phyloP scores from a whole-genome alignment of 1,140 invertebrate genomes.

The Dreissena polymorpha region DNA sequence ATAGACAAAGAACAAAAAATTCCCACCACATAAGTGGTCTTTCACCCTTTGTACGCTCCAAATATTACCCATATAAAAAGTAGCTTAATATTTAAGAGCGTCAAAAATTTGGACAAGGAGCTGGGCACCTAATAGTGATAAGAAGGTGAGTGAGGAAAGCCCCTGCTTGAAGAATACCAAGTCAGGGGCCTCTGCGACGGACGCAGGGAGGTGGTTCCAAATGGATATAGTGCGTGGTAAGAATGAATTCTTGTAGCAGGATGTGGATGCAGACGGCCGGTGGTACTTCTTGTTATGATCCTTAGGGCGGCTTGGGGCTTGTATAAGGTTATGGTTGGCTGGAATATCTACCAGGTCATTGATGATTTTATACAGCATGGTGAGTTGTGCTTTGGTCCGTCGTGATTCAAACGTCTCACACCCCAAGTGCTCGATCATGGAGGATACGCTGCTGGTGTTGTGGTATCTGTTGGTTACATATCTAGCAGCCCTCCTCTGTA shows the following conservation, averaged over 20 bases:
- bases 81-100: too few relatives aligned
- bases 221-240: not conserved
- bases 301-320: not conserved
- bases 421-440: conserved; percentile 5
- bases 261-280: not conserved
- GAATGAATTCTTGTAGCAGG: not conserved
- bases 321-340: not conserved
- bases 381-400: conserved; percentile 11
- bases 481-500: conserved; percentile 14
- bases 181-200: too few relatives aligned
- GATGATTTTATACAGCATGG: conserved; percentile 36
- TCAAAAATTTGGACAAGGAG: too few relatives aligned
- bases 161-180: too few relatives aligned
- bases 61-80: too few relatives aligned
- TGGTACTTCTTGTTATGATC: not conserved
- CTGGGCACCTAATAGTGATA: too few relatives aligned
- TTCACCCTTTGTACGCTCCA: too few relatives aligned
- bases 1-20: too few relatives aligned
- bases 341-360: conserved; percentile 3
- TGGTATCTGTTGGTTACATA: conserved; percentile 12
- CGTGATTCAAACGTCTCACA: conserved; percentile 12
- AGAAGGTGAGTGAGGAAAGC: too few relatives aligned
- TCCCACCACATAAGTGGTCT: too few relatives aligned
- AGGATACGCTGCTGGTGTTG: conserved; percentile 27
- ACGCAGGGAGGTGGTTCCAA: too few relatives aligned